Evolutionary conservation across 2,888 invertebrate species (phyloP), one percentile per base, ranked within the genome.

Genomic region (Pycnomerus fuliginosus): DNA sequence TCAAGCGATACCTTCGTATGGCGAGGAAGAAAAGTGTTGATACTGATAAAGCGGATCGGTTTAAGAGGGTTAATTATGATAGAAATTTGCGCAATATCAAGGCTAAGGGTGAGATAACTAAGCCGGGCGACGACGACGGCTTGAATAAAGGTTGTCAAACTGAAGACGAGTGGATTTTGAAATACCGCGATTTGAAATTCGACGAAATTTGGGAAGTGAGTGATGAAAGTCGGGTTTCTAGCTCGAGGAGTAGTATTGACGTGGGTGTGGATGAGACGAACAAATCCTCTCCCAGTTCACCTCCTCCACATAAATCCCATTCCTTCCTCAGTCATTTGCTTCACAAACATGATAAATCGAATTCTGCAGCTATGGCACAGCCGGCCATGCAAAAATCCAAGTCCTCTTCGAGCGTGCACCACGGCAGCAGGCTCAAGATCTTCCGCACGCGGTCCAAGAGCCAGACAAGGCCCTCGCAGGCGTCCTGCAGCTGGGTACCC

Each of bases 51-150:
- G 82, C 79, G 2, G 90, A 88, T 64, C 80, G 87, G 34, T 92
- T 91, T 65, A 90, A 90, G 66, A 81, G 90, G 0, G 89, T 92
- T 12, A 92, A 92, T 68, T 92, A 92, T 62, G 91, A 92, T 62
- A 79, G 87, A 45, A 90, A 89, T 64, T 74, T 91, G 45, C 75
- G 90, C 15, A 88, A 90, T 55, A 91, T 91, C 47, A 88, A 87
- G 63, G 83, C 89, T 1, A 86, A 86, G 57, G 82, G 84, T 34
- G 83, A 83, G 66, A 84, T 83, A 1, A 83, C 83, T 8, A 86
- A 85, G 35, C 82, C 83, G 1, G 84, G 88, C 12, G 88, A 90
- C 56, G 88, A 89, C 55, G 88, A 89, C 49, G 88, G 83, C 1
- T 78, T 82, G 14, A 79, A 77, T 61, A 90, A 87, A 62, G 87